A percentile compares a stretch with the other conserved stretches of the same genome.
These are phyloP conservation scores for Megalopta genalis DNA, from an alignment of 1,140 invertebrate species.

Conservation along the genomic window DNA sequence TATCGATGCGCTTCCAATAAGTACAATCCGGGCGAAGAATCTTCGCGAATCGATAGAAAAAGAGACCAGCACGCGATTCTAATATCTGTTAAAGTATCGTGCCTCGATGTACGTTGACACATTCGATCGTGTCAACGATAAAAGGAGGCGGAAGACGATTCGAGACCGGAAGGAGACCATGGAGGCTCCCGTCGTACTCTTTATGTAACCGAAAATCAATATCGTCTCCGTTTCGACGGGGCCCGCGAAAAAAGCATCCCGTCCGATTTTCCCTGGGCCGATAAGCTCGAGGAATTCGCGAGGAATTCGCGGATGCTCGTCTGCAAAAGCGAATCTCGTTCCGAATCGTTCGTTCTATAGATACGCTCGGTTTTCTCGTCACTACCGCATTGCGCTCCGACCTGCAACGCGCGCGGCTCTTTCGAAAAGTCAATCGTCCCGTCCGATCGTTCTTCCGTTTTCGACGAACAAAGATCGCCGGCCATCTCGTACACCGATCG, in stretches of 20 bases:
- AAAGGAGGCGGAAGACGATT: background rate
- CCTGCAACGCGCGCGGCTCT: conserved; percentile 24
- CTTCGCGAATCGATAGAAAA: too few species aligned
- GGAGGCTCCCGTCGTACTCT: conserved; percentile 7
- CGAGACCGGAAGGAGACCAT: background rate
- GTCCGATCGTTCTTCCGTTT: background rate
- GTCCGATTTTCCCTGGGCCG: background rate
- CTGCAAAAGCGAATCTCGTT: background rate
- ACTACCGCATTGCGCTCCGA: conserved; percentile 47
- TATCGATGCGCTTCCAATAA: too few species aligned
- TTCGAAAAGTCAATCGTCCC: conserved; percentile 14
- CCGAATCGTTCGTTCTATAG: background rate
- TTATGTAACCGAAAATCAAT: conserved; percentile 46
- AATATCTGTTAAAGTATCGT: too few species aligned
- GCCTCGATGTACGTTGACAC: too few species aligned
- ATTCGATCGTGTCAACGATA: background rate
- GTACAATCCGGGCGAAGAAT: too few species aligned
- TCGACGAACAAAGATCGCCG: background rate
- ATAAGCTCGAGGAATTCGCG: background rate
- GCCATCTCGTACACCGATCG: too few species aligned
- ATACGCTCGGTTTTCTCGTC: background rate
- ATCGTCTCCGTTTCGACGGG: background rate
- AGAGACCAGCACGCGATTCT: too few species aligned
- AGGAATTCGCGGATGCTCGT: background rate
- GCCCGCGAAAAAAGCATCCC: background rate